These are phyloP conservation scores for Lysiphlebus fabarum DNA, from an alignment of 1,140 invertebrate genomes.

Conservation along the genomic window DNA sequence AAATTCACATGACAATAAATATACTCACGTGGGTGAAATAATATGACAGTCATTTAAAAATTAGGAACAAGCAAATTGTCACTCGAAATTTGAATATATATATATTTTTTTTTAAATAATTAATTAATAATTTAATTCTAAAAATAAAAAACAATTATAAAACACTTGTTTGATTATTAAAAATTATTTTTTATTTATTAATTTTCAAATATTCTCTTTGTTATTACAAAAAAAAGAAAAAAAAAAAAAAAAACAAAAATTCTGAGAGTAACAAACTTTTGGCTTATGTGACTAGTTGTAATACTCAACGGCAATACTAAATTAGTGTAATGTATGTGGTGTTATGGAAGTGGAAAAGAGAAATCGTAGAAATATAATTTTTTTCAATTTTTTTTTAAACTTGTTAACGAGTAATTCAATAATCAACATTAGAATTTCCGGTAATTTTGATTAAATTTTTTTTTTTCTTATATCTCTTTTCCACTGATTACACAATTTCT, in stretches of 20 bases:
- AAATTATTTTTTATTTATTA: neutral
- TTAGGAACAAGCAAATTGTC: slow-evolving; percentile 20
- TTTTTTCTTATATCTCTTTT: slow-evolving; percentile 7
- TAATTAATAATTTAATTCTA: neutral
- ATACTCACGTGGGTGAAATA: slow-evolving; percentile 16
- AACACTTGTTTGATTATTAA: neutral
- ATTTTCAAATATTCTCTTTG: slow-evolving; percentile 38
- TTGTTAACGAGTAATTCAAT: too few relatives aligned
- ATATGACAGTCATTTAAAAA: slow-evolving; percentile 19
- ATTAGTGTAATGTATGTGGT: slow-evolving; percentile 40
- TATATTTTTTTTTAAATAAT: neutral
- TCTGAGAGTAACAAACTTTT: slow-evolving; percentile 50
- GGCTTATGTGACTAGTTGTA: slow-evolving; percentile 52
- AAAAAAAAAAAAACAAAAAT: slow-evolving; percentile 37
- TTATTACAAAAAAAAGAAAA: slow-evolving; percentile 49
- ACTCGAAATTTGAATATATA: slow-evolving; percentile 8
- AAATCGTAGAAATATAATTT: slow-evolving; percentile 8
- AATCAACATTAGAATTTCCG: too few relatives aligned
- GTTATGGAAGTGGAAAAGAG: slow-evolving; percentile 19
- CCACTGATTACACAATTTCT: slow-evolving; percentile 8
- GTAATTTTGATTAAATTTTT: neutral
- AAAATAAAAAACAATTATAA: neutral
- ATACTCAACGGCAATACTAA: slow-evolving; percentile 52
- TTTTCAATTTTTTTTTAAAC: neutral
- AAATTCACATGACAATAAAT: slow-evolving; percentile 9